Evolutionary conservation across 2,797 vertebrate species (phyloP).

Genomic region (Megalops cyprinoides): DNA sequence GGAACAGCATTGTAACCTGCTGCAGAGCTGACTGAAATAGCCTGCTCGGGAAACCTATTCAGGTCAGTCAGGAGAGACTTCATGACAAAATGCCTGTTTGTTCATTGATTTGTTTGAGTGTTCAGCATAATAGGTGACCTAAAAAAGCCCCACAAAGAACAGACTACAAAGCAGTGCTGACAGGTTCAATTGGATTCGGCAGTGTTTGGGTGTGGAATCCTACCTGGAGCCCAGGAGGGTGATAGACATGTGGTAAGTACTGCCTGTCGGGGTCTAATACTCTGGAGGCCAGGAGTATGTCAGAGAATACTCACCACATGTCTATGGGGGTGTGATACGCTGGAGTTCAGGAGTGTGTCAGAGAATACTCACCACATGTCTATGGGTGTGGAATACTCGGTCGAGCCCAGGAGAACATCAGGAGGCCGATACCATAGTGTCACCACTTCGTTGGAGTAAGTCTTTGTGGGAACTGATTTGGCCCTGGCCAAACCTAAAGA

Average conservation of each 20-base stretch:
- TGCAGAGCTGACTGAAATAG: background rate
- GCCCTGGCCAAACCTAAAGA: slow-evolving; percentile 81
- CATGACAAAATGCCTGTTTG: background rate
- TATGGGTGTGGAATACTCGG: slow-evolving; percentile 92
- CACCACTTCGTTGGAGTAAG: slow-evolving; percentile 96
- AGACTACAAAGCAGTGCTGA: slow-evolving; percentile 21
- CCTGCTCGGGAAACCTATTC: background rate
- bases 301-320: background rate
- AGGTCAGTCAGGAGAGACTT: background rate
- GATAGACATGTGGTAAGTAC: background rate
- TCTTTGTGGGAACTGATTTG: slow-evolving; percentile 90
- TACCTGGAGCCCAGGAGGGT: background rate
- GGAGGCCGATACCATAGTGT: slow-evolving; percentile 96
- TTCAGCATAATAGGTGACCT: slow-evolving; percentile 1
- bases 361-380: slow-evolving; percentile 89
- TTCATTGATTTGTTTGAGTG: slow-evolving; percentile 5
- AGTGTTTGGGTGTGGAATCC: background rate
- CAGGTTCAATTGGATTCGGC: background rate
- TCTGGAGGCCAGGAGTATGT: slow-evolving; percentile 23
- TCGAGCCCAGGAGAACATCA: slow-evolving; percentile 91
- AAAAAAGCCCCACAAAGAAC: slow-evolving; percentile 17
- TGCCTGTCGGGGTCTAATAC: background rate
- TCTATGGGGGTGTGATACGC: background rate
- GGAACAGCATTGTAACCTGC: background rate
- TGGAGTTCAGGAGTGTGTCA: background rate